A percentile compares a stretch with the other conserved stretches of the same genome.
Evolutionary conservation across 2,113 vertebrate genomes (phyloP).

Genomic region (Eleginops maclovinus): DNA sequence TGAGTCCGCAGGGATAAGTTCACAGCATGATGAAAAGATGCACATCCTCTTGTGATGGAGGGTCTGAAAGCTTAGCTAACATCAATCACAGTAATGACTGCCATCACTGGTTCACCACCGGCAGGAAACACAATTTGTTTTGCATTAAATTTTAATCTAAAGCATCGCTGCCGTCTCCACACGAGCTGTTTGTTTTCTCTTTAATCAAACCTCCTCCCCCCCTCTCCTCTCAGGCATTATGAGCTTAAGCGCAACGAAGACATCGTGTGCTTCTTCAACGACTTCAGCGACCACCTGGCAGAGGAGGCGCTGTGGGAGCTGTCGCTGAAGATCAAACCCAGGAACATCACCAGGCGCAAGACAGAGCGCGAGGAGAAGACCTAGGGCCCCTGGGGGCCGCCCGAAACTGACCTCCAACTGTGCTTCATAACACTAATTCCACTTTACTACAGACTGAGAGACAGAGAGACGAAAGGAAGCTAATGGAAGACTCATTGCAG

Average conservation of each 20-base stretch:
- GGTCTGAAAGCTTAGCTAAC: slow-evolving; percentile 7
- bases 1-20: slow-evolving; percentile 79
- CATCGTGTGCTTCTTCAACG: slow-evolving; percentile 97
- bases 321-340: slow-evolving; percentile 97
- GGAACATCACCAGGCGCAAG: slow-evolving; percentile 92
- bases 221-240: slow-evolving; percentile 88
- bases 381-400: slow-evolving; percentile 76
- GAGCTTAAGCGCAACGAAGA: slow-evolving; percentile 96
- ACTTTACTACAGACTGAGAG: slow-evolving; percentile 78
- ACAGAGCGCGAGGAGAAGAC: slow-evolving; percentile 97
- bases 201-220: slow-evolving; percentile 16
- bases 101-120: slow-evolving; percentile 16
- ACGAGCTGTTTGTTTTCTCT: neutral
- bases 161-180: slow-evolving; percentile 14
- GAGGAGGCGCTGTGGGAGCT: slow-evolving; percentile 99
- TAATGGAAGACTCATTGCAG: slow-evolving; percentile 57
- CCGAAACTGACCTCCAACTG: slow-evolving; percentile 73
- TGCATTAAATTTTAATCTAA: slow-evolving; percentile 25
- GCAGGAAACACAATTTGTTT: slow-evolving; percentile 27
- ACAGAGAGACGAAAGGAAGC: slow-evolving; percentile 57
- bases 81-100: slow-evolving; percentile 30
- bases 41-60: neutral
- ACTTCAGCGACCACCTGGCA: slow-evolving; percentile 98
- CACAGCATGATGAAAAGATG: neutral
- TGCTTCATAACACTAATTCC: slow-evolving; percentile 80